Conservation (phyloP, 2,113 vertebrate genomes). For the Xenopus tropicalis region UCB_Xtro_10.0 CM004443.2:76008001-76008500, state of each 20-base stretch:
- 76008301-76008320: conserved; percentile 67
- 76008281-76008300: conserved; percentile 52
- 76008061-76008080: conserved; percentile 18
- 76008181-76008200: conserved; percentile 15
- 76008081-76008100: conserved; percentile 3
- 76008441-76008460: conserved; percentile 23
- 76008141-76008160: conserved; percentile 6
- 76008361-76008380: conserved; percentile 74
- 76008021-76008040: not conserved
- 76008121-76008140: conserved; percentile 23
- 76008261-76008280: conserved; percentile 47
- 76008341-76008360: conserved; percentile 77
- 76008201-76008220: conserved; percentile 34
- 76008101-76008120: conserved; percentile 13
- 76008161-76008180: conserved; percentile 16
- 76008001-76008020: not conserved
- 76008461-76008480: conserved; percentile 24
- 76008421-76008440: conserved; percentile 46
- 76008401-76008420: conserved; percentile 63
- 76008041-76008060: conserved; percentile 4
- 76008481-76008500: conserved; percentile 34
- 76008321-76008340: conserved; percentile 72
- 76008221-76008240: conserved; percentile 12
- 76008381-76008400: conserved; percentile 79
- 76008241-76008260: conserved; percentile 36